These are phyloP conservation scores for Drosophila ohnishii DNA, from an alignment of 1,140 invertebrate genomes.

Conservation along the genomic window DNA sequence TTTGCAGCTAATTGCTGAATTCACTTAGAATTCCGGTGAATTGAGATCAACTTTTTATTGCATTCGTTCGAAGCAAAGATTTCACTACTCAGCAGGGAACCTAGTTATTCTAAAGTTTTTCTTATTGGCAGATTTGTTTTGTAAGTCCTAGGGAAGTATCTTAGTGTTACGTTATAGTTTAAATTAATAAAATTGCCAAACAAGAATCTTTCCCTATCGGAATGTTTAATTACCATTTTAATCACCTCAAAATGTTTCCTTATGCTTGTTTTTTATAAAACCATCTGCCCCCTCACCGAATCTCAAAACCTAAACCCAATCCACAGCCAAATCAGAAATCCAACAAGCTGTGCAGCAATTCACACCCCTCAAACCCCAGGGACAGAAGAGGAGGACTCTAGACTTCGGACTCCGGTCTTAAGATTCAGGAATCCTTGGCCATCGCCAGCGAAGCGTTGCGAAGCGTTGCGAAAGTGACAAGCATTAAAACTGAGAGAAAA, in stretches of 20 bases:
- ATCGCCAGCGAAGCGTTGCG: slow-evolving; percentile 64
- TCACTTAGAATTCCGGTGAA: slow-evolving; percentile 15
- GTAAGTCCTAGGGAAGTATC: background rate
- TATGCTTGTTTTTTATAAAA: slow-evolving; percentile 1
- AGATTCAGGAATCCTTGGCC: slow-evolving; percentile 30
- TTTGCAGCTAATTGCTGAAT: slow-evolving; percentile 25
- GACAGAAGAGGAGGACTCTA: background rate
- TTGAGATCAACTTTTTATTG: slow-evolving; percentile 17
- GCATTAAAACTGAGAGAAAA: slow-evolving; percentile 32
- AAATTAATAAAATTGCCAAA: background rate
- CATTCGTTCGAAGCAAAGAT: background rate
- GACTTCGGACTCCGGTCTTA: background rate
- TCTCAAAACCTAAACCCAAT: background rate
- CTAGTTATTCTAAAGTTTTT: background rate
- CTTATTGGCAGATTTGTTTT: too few species aligned
- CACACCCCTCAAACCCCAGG: slow-evolving; percentile 30
- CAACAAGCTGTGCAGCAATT: slow-evolving; percentile 72
- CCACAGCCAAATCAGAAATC: slow-evolving; percentile 65
- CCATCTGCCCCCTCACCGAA: too few species aligned
- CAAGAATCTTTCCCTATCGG: too few species aligned
- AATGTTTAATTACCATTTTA: background rate
- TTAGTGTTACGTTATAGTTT: background rate
- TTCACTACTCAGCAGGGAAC: background rate
- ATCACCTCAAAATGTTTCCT: background rate
- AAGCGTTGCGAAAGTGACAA: slow-evolving; percentile 53